Base-by-base conservation (phyloP, 2,888 invertebrate genomes). In the Chrysina gloriosa region DNA sequence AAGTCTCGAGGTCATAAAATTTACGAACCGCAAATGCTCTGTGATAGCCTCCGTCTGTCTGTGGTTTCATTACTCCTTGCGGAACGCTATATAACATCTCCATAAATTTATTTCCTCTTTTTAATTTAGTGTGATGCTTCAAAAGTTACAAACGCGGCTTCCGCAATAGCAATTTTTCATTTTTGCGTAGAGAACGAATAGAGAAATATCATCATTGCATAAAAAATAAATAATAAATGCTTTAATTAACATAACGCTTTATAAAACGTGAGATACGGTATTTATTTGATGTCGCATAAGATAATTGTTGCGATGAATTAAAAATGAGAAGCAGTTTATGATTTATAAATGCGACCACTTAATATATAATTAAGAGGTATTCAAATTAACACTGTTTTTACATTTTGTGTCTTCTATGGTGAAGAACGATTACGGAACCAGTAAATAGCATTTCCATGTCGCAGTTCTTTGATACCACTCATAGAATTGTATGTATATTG, bases 101-200 rank as follows among this genome's bases (percentile, higher is more conserved):
- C 61, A 61, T 61, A 61, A 61, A 61, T 61, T 61, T 42, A 61
- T 45, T 61, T 61, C 16, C 14, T 21, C 39, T 58, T 56, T 34
- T 36, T 39, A 61, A 42, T 61, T 36, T 19, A 61, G 25, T 7
- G 14, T 27, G 31, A 42, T 42, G 23, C 23, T 23, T 39, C 25
- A 27, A 14, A 42, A 42, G 3, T 42, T 61, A 36, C 23, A 11
- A 23, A 23, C 56, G 36, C 36, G n/a, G 39, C 2, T 23, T 4
- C 7, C n/a, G n/a, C 6, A 14, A 25, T 34, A 34, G 23, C 23
- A 36, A 42, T 61, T 61, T 61, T 27, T 61, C 29, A 50, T 50
- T 50, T 50, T 16, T 5, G 14, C 6, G 7, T 14, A n/a, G 6
- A 16, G 6, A 29, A 45, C 9, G 45, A 21, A 0, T 14, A 5